Conservation (phyloP, 2,113 vertebrate species). For the Rhombomys opimus region DNA sequence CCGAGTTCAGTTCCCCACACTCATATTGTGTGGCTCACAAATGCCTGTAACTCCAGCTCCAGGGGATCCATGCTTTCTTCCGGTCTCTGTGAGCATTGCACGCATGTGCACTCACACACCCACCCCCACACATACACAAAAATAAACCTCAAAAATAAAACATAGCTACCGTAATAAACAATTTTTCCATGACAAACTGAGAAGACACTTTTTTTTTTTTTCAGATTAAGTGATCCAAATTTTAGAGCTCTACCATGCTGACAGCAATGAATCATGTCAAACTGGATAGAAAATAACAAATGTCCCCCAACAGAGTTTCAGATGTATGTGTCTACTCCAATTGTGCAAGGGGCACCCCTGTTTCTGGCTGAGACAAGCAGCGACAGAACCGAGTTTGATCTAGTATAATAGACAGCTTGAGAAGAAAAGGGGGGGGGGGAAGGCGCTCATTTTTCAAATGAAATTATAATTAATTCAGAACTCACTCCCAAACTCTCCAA, state of each 20-base stretch:
- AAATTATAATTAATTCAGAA: slow-evolving; percentile 75
- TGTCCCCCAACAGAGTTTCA: not conserved
- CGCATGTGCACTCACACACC: not conserved
- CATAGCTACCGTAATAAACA: slow-evolving; percentile 67
- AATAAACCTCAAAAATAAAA: not conserved
- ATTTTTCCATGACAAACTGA: not conserved
- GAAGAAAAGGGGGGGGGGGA: not conserved
- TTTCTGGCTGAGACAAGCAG: not conserved
- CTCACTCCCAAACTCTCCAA: slow-evolving; percentile 63
- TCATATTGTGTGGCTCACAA: not conserved
- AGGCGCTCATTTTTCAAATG: slow-evolving; percentile 48
- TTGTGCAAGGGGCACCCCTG: not conserved
- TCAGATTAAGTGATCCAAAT: slow-evolving; percentile 50
- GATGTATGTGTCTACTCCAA: slow-evolving; percentile 57
- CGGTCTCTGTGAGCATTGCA: not conserved
- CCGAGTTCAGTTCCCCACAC: not conserved
- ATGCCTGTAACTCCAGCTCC: not conserved
- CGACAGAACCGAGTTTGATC: not conserved
- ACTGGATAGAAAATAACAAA: not conserved
- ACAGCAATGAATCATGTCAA: not conserved
- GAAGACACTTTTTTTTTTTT: not conserved
- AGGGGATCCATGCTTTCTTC: not conserved
- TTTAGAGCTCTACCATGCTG: not conserved
- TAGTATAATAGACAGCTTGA: not conserved
- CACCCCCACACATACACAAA: not conserved